Evolutionary conservation across 1,140 invertebrate genomes (phyloP).

Genomic region (Cyclina sinensis): DNA sequence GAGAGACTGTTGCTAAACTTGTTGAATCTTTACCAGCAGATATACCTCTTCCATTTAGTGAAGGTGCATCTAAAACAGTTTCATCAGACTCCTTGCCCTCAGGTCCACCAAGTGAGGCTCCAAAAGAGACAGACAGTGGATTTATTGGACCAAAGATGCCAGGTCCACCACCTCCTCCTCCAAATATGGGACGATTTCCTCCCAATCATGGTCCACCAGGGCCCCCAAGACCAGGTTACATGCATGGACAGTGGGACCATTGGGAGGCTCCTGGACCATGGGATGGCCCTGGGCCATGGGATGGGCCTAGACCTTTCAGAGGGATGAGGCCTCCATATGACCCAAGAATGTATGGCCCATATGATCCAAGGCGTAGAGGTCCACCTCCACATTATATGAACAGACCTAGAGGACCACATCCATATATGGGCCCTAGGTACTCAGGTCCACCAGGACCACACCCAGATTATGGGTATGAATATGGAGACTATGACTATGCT

Average conservation of each 20-base stretch:
- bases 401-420: constrained; percentile 57
- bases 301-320: constrained; percentile 53
- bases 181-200: constrained; percentile 47
- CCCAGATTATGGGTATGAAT: constrained; percentile 61
- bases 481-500: constrained; percentile 32
- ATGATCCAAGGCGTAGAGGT: constrained; percentile 54
- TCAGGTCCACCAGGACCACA: constrained; percentile 41
- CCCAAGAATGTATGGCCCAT: constrained; percentile 63
- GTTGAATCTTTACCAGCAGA: constrained; percentile 57
- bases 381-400: constrained; percentile 61
- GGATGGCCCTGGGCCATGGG: constrained; percentile 47
- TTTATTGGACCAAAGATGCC: constrained; percentile 68
- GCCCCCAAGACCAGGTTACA: constrained; percentile 45
- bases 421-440: constrained; percentile 55
- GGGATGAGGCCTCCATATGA: constrained; percentile 60
- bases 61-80: constrained; percentile 54
- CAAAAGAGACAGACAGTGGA: constrained; percentile 54
- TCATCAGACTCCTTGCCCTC: constrained; percentile 65
- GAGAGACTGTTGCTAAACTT: constrained; percentile 58
- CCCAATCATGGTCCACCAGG: constrained; percentile 61
- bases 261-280: constrained; percentile 53
- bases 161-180: constrained; percentile 52
- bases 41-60: constrained; percentile 67
- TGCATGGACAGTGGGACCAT: constrained; percentile 59
- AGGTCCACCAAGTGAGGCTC: constrained; percentile 54